phyloP scores from a whole-genome alignment of 2,888 invertebrate genomes.

The Bibio marci region DNA sequence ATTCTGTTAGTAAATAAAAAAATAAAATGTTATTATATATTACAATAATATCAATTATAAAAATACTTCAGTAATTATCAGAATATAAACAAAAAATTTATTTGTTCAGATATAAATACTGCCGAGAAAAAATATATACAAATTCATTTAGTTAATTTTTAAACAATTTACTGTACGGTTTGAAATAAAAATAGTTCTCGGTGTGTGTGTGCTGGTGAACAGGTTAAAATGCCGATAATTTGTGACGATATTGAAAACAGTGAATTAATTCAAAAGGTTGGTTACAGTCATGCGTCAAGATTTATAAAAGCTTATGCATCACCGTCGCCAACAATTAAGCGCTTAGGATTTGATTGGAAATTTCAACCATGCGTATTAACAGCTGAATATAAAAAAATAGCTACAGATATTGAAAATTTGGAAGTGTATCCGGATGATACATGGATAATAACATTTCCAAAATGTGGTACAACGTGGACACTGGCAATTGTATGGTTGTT shows the following conservation, averaged over 20 bases:
- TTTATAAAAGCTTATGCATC: neutral
- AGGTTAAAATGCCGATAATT: neutral
- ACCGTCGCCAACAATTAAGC: neutral
- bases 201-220: no score
- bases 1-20: no score
- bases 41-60: no score
- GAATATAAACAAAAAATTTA: no score
- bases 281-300: neutral
- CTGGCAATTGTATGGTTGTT: constrained; percentile 9
- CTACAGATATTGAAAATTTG: neutral
- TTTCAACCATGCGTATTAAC: neutral
- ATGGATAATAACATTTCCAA: neutral
- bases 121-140: no score
- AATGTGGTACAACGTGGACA: constrained; percentile 8
- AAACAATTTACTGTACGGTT: no score
- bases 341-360: neutral
- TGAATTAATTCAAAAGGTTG: neutral
- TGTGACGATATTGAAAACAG: neutral
- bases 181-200: no score
- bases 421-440: neutral
- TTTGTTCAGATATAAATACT: no score
- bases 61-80: no score
- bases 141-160: no score
- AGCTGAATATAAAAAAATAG: neutral
- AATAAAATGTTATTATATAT: no score